Evolutionary conservation across 2,113 vertebrate genomes (phyloP), one percentile per base, ranked within the genome.

Genomic region (Ailuropoda melanoleuca): DNA sequence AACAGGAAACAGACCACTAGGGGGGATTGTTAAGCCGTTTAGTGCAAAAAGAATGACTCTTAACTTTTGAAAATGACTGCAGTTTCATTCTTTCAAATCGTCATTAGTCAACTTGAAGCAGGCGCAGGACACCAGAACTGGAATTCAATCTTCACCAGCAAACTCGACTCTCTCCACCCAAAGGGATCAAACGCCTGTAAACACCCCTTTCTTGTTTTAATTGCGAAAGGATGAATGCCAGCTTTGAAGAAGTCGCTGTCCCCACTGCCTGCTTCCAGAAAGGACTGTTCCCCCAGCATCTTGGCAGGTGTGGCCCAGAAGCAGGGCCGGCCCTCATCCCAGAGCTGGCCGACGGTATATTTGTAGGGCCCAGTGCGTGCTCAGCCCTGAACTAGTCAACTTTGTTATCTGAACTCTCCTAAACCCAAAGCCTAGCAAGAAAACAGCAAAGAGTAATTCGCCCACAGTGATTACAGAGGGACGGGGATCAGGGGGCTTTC

Each of bases 121-220:
- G 85, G 66, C 21, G 0, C 80, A 66, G 29, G 74, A 39, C 64
- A 39, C 18, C 74, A 89, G 85, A 93, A 86, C 82, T 29, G 91
- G 77, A 84, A 93, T 68, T 88, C 94, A 80, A 37, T 75, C 96
- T 97, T 92, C 92, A 86, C 78, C 68, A 96, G 97, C 93, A 83
- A 95, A 92, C 77, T 93, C 85, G 9, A 78, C 9, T 97, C 9
- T 97, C 95, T 97, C 92, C 34, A 87, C 81, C 31, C 15, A 34
- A 94, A 95, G 96, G 4, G 39, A 96, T 87, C 94, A 26, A 89
- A 94, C 56, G 90, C 90, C 92, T 88, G 78, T 90, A 95, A 97
- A 97, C 97, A 88, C 95, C 86, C 96, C 89, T 96, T 97, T 97
- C 78, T 97, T 97, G 94, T 98, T 98, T 97, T 97, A 97, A 97